Evolutionary conservation across 2,113 vertebrate genomes (phyloP).

Genomic region (Siphamia tubifer): DNA sequence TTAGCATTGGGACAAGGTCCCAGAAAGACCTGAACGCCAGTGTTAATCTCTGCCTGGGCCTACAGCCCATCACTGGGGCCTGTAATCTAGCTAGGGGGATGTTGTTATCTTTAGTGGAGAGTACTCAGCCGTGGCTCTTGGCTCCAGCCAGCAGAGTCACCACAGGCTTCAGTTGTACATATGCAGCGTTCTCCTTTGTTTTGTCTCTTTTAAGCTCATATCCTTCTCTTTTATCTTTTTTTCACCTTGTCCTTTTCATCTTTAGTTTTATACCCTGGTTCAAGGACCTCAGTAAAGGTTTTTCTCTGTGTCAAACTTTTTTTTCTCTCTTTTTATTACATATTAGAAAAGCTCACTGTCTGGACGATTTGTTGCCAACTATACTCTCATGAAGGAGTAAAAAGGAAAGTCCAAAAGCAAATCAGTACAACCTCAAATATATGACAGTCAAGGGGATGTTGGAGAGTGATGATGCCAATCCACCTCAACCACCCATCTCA

Average conservation of each 20-base stretch:
- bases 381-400: background rate
- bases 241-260: background rate
- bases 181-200: slow-evolving; percentile 14
- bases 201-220: background rate
- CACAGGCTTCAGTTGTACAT: slow-evolving; percentile 11
- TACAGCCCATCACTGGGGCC: slow-evolving; percentile 51
- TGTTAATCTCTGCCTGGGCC: slow-evolving; percentile 62
- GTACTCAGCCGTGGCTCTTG: slow-evolving; percentile 51
- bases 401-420: slow-evolving; percentile 1
- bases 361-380: background rate
- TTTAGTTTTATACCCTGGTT: background rate
- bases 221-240: background rate
- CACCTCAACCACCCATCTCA: slow-evolving; percentile 30
- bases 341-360: background rate
- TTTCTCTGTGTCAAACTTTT: background rate
- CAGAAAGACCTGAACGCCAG: slow-evolving; percentile 50
- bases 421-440: slow-evolving; percentile 1
- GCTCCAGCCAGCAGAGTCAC: slow-evolving; percentile 11
- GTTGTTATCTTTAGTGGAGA: slow-evolving; percentile 58
- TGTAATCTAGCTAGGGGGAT: slow-evolving; percentile 49
- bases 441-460: slow-evolving; percentile 22
- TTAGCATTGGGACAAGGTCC: slow-evolving; percentile 56
- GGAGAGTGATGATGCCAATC: slow-evolving; percentile 32
- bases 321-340: background rate
- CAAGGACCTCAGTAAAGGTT: background rate